These are phyloP conservation scores for Asarcornis scutulata DNA, from an alignment of 2,113 vertebrate species.

Conservation along the genomic window DNA sequence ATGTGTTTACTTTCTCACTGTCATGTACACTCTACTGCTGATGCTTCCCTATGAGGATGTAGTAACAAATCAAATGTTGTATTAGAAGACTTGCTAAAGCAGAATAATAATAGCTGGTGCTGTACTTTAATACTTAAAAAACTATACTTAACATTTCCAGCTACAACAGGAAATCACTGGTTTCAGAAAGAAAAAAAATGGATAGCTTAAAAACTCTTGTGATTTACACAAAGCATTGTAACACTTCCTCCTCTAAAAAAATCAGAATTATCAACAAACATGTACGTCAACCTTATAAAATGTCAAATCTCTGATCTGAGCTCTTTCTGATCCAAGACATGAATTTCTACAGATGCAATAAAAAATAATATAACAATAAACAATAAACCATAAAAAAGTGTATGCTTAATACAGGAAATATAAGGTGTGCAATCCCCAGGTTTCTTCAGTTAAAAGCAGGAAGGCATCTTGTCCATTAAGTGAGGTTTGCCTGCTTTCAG, in stretches of 20 bases:
- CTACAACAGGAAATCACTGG: constrained; percentile 28
- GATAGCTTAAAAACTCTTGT: not conserved
- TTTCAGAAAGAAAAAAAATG: not conserved
- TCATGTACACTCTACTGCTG: constrained; percentile 76
- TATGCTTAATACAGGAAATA: not conserved
- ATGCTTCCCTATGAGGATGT: constrained; percentile 71
- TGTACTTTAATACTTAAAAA: constrained; percentile 33
- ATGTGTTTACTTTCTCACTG: constrained; percentile 91
- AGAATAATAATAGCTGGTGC: constrained; percentile 57
- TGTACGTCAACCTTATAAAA: not conserved
- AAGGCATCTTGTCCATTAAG: not conserved
- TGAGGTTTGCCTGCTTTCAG: not conserved
- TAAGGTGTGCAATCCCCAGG: not conserved
- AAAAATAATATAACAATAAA: too few species aligned
- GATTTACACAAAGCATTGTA: constrained; percentile 17
- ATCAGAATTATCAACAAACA: not conserved
- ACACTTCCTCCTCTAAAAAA: not conserved
- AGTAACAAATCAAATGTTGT: constrained; percentile 72
- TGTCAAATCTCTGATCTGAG: not conserved
- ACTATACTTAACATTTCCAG: constrained; percentile 35
- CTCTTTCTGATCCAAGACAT: not conserved
- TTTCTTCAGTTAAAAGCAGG: not conserved
- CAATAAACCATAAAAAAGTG: not conserved
- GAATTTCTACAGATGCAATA: not conserved
- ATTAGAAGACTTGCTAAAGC: constrained; percentile 69